phyloP scores from a whole-genome alignment of 1,140 invertebrate genomes.

The Heterodera schachtii region DNA sequence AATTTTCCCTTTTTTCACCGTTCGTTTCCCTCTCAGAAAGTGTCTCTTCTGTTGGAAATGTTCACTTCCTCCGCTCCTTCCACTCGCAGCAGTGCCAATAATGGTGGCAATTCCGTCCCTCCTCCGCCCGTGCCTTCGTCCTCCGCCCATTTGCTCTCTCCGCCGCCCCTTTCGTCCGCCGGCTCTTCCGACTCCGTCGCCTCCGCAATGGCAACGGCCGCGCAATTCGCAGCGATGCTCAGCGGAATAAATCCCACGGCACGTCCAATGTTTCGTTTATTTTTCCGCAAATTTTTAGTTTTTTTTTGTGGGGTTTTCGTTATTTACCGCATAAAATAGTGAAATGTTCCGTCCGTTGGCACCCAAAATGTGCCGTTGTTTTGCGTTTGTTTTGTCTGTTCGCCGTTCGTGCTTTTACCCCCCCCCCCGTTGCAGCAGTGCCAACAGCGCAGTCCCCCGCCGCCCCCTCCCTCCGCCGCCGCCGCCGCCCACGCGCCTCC shows the following conservation, averaged over 20 bases:
- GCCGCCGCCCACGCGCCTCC: too few species aligned
- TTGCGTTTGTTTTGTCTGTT: too few species aligned
- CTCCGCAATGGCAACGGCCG: constrained; percentile 15
- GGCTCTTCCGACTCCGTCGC: constrained; percentile 5
- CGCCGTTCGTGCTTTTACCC: too few species aligned
- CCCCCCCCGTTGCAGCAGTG: too few species aligned
- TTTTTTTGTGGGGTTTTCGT: background rate
- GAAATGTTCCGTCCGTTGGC: too few species aligned
- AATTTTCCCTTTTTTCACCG: too few species aligned
- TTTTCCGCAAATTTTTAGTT: background rate
- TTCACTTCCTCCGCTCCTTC: background rate
- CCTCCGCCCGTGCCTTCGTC: background rate
- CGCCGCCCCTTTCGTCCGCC: background rate
- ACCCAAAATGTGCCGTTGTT: too few species aligned
- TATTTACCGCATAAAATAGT: too few species aligned
- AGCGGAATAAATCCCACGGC: constrained; percentile 10
- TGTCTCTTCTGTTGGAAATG: constrained; percentile 29
- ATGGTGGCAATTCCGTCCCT: background rate
- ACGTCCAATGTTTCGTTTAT: too few species aligned
- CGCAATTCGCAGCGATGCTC: constrained; percentile 26
- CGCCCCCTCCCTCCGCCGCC: too few species aligned
- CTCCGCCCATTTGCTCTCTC: constrained; percentile 8
- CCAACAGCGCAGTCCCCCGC: too few species aligned
- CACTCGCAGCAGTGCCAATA: background rate
- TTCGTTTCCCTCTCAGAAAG: constrained; percentile 15